These are phyloP conservation scores for Stomatorhinus walkeri DNA, from an alignment of 2,797 vertebrate species.

Conservation along the genomic window DNA sequence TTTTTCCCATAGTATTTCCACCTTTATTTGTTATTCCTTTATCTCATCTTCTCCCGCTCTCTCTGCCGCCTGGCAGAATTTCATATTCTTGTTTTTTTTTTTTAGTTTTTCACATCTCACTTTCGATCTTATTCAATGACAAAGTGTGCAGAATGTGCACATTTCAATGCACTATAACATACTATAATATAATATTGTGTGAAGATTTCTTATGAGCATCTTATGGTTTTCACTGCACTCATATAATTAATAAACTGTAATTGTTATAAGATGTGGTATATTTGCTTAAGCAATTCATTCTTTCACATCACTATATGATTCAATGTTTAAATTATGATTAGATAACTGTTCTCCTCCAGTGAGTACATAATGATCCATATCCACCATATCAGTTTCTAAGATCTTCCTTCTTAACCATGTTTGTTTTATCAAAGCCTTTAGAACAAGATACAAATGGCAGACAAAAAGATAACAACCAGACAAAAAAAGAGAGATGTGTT, in stretches of 20 bases:
- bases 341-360: not conserved
- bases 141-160: not conserved
- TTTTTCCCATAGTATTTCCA: not conserved
- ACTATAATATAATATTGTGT: not conserved
- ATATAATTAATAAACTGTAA: not conserved
- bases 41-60: not conserved
- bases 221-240: not conserved
- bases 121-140: not conserved
- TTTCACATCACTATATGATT: not conserved
- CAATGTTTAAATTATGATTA: not conserved
- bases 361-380: not conserved
- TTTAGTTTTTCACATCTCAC: not conserved
- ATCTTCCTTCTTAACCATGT: not conserved
- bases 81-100: not conserved
- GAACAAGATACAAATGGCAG: not conserved
- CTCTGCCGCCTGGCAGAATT: not conserved
- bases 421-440: constrained; percentile 5
- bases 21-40: not conserved
- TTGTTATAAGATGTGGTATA: not conserved
- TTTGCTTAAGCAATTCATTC: not conserved
- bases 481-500: not conserved
- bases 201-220: not conserved
- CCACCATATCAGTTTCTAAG: not conserved
- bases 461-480: not conserved
- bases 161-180: not conserved